Evolutionary conservation across 1,140 invertebrate species (phyloP), one percentile per base, ranked within the genome.

Genomic region (Drosophila leontia): DNA sequence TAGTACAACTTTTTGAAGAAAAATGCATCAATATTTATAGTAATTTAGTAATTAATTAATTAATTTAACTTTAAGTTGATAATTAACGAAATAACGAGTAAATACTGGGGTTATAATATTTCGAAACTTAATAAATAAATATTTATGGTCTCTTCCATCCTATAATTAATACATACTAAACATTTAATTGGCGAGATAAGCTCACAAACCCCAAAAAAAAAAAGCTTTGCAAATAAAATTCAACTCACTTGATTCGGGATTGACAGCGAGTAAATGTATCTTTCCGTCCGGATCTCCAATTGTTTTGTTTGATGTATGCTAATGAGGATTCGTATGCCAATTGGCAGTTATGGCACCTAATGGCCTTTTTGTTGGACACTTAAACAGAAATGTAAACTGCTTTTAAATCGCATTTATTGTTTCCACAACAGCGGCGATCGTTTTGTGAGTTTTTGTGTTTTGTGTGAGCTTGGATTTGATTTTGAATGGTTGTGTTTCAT

Each of bases 401-500:
- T 63, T 88, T 77, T 88, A 72, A 82, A 85, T 53, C 70, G 82
- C 55, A 85, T 86, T 85, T 64, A 82, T 86, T 86, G 75, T 81
- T 67, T 68, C 37, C 62, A 79, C 75, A 71, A 59, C 59, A 35
- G 35, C 53, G 53, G 35, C 35, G 60, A 86, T 57, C 80, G 84
- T 82, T 86, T 86, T 87, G 78, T 82, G 59, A 48, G 37, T 65
- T 48, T 72, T 65, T 67, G 71, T 74, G 57, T 65, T 57, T 75
- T 45, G 53, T 58, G 68, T 42, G 47, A 29, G 42, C 44, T 60
- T 56, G 59, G 48, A 70, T 78, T 82, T 75, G 57, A 75, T 78
- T 86, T 74, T 78, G 74, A 85, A 74, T 26, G 53, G 53, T 23
- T 23, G 35, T 23, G 29, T 51, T 51, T 51, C n/a, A 39, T 58